phyloP scores from a whole-genome alignment of 2,797 vertebrate genomes.

The Anniella stebbinsi region DNA sequence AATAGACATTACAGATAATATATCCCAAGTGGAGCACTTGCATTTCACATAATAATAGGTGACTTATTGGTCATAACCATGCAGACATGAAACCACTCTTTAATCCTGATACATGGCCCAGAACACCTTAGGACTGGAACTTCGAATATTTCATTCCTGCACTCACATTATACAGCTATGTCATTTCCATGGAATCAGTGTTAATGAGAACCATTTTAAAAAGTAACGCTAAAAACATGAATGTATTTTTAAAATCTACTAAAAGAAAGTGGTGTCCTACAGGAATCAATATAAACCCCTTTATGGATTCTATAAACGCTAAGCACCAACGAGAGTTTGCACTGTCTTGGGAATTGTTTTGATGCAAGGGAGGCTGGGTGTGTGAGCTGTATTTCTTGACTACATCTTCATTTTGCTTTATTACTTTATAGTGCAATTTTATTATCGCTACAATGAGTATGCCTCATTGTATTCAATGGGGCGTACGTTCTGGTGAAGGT shows the following conservation, averaged over 20 bases:
- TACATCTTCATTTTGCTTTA: not conserved
- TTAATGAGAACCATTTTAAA: not conserved
- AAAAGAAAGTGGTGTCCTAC: not conserved
- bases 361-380: not conserved
- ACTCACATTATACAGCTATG: not conserved
- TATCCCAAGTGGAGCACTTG: not conserved
- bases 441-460: not conserved
- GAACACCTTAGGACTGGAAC: not conserved
- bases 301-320: not conserved
- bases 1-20: not conserved
- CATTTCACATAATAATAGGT: not conserved
- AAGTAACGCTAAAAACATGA: not conserved
- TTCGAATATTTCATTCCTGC: not conserved
- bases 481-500: not conserved
- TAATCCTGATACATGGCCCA: not conserved
- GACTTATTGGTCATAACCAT: not conserved
- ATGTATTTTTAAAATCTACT: not conserved
- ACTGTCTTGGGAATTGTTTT: not conserved
- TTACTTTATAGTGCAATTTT: not conserved
- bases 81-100: not conserved
- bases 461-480: not conserved
- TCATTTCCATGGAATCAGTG: not conserved
- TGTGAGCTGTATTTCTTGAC: not conserved
- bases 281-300: slow-evolving; percentile 17
- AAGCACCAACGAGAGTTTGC: not conserved